Conservation (phyloP, 2,888 invertebrate species). For the Orchesellides sinensis region DNA sequence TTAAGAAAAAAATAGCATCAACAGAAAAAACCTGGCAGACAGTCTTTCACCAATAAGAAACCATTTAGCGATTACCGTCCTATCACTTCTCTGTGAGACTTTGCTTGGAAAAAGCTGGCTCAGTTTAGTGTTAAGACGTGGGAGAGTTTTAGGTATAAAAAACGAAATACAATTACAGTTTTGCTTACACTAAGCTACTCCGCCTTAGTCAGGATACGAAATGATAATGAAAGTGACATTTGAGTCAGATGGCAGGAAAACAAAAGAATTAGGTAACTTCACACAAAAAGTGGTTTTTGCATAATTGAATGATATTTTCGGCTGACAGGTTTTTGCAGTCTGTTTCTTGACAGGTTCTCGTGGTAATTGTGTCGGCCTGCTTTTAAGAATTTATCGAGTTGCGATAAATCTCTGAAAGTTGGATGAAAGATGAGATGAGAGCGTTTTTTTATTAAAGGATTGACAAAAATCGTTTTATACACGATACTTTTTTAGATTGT, state of each 20-base stretch:
- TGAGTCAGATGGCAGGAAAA: no score
- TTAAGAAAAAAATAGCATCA: not conserved
- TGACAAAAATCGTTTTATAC: not conserved
- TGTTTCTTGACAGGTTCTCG: no score
- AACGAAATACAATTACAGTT: not conserved
- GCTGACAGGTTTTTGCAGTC: no score
- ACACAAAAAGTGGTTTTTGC: no score
- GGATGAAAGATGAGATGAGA: no score
- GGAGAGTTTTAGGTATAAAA: not conserved
- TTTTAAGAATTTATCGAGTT: no score
- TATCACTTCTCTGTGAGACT: not conserved
- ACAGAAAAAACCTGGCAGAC: conserved; percentile 8
- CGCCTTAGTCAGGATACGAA: not conserved
- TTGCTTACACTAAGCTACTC: not conserved
- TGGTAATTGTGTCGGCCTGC: no score
- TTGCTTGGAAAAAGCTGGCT: not conserved
- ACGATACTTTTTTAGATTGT: not conserved
- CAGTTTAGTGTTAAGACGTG: no score
- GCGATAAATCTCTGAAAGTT: no score
- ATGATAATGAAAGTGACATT: not conserved
- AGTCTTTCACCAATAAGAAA: conserved; percentile 27
- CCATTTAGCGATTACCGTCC: conserved; percentile 35
- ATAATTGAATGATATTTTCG: no score
- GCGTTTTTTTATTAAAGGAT: not conserved
- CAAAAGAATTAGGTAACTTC: no score